Percentiles rank a stretch among this genome's conserved stretches.
These are phyloP conservation scores for Rhagologus leucostigma DNA, from an alignment of 2,113 vertebrate genomes.

Conservation along the genomic window DNA sequence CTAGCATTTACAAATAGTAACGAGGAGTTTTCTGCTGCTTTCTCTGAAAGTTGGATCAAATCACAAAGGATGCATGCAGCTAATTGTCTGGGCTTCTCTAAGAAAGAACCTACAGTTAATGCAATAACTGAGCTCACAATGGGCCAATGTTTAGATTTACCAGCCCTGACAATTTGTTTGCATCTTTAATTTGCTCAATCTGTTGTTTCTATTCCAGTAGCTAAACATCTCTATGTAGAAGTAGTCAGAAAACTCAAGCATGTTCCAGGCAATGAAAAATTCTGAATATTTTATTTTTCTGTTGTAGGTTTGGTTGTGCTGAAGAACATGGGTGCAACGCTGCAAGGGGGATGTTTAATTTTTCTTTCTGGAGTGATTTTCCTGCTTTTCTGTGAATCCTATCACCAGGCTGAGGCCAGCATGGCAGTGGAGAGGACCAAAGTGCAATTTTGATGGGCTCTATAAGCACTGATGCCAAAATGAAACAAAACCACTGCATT, in stretches of 20 bases:
- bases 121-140: neutral
- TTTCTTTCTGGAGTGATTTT: neutral
- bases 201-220: conserved; percentile 41
- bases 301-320: neutral
- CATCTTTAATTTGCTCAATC: conserved; percentile 50
- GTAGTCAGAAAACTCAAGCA: neutral
- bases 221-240: neutral
- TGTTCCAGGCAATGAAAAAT: neutral
- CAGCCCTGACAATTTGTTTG: conserved; percentile 35
- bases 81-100: neutral
- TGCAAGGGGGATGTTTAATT: neutral
- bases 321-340: neutral
- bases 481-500: neutral
- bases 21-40: neutral
- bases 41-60: neutral
- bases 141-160: conserved; percentile 32
- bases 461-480: neutral
- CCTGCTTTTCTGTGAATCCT: neutral
- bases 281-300: neutral
- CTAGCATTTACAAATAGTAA: neutral
- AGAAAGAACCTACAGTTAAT: neutral
- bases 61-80: neutral
- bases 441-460: neutral
- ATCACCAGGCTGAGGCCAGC: neutral
- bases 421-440: neutral